Evolutionary conservation across 2,888 invertebrate genomes (phyloP).

Genomic region (Esperia sulphurella): DNA sequence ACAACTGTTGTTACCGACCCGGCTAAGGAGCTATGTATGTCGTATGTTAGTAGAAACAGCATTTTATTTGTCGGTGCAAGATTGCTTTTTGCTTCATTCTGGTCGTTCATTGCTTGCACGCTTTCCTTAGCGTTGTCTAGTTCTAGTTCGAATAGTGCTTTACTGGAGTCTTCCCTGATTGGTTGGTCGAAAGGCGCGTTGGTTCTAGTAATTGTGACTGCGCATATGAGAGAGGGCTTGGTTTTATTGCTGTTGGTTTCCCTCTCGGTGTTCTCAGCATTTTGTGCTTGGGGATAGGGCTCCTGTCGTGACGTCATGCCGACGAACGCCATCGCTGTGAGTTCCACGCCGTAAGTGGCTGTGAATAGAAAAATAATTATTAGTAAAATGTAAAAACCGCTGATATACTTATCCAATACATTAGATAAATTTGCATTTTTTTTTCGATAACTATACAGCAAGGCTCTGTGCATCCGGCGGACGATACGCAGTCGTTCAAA

Average conservation of each 20-base stretch:
- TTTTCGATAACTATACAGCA: too few species aligned
- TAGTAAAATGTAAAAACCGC: background rate
- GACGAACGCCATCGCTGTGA: slow-evolving; percentile 69
- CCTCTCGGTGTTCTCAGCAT: slow-evolving; percentile 52
- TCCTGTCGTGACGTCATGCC: slow-evolving; percentile 63
- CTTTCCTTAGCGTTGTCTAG: slow-evolving; percentile 54
- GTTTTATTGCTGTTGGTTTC: slow-evolving; percentile 49
- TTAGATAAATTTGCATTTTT: too few species aligned
- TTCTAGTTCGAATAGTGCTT: slow-evolving; percentile 60
- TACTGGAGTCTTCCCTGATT: slow-evolving; percentile 61
- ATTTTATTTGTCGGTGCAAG: slow-evolving; percentile 55
- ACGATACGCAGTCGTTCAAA: too few species aligned
- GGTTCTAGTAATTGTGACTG: slow-evolving; percentile 58
- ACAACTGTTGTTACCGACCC: slow-evolving; percentile 68
- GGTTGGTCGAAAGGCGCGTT: slow-evolving; percentile 47
- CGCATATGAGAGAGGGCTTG: slow-evolving; percentile 65
- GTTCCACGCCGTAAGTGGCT: slow-evolving; percentile 65
- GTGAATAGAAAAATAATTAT: slow-evolving; percentile 14
- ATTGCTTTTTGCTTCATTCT: slow-evolving; percentile 83
- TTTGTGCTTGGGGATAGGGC: slow-evolving; percentile 50
- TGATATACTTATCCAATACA: too few species aligned
- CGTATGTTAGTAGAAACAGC: slow-evolving; percentile 83
- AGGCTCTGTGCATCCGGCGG: too few species aligned
- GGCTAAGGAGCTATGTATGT: slow-evolving; percentile 81
- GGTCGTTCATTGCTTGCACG: slow-evolving; percentile 88